Evolutionary conservation across 2,113 vertebrate species (phyloP).

Genomic region (Ammodytes dubius): DNA sequence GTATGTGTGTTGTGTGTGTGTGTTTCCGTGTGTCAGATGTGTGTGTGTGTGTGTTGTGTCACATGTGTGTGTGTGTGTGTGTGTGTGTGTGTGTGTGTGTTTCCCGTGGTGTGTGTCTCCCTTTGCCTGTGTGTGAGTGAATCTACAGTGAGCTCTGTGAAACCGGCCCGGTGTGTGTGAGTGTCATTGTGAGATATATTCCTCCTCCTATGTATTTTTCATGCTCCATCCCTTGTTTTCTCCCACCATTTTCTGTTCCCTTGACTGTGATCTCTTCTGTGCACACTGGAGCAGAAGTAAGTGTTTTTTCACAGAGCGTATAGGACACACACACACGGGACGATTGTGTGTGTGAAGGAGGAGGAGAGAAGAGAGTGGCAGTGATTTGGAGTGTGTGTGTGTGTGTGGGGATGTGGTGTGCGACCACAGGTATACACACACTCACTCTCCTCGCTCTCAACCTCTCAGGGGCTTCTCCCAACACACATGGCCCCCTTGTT

Average conservation of each 20-base stretch:
- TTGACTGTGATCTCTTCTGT: constrained; percentile 70
- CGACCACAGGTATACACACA: constrained; percentile 43
- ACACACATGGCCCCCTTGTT: constrained; percentile 11
- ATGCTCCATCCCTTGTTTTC: constrained; percentile 53
- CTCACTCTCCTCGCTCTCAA: constrained; percentile 1
- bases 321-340: constrained; percentile 39
- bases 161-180: constrained; percentile 5
- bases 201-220: constrained; percentile 42
- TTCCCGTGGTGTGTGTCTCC: no score
- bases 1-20: background rate
- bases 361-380: constrained; percentile 18
- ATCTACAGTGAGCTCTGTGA: constrained; percentile 29
- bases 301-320: constrained; percentile 65
- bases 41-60: constrained; percentile 17
- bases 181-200: constrained; percentile 48
- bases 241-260: constrained; percentile 44
- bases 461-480: constrained; percentile 49
- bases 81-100: constrained; percentile 8
- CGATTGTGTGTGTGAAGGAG: constrained; percentile 14
- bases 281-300: constrained; percentile 75
- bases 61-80: no score
- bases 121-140: constrained; percentile 37
- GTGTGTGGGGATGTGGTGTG: constrained; percentile 1
- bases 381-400: constrained; percentile 34
- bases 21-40: background rate